Conservation (phyloP, 2,888 invertebrate genomes). For the Cerceris ruficornis region DNA sequence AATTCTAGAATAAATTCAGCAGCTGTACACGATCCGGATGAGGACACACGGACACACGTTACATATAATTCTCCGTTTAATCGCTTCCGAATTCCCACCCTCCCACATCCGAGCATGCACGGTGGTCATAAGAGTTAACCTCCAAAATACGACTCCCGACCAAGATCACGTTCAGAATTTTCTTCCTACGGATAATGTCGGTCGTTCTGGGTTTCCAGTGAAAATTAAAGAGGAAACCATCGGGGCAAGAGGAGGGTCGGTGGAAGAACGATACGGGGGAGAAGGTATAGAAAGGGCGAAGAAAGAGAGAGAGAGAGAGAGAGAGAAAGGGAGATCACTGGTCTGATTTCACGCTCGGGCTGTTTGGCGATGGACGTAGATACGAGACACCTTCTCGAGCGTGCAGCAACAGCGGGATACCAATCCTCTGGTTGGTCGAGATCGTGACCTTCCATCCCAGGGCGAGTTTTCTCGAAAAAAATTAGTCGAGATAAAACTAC, state of each 20-base stretch:
- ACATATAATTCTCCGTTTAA: background rate
- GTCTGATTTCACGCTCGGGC: constrained; percentile 79
- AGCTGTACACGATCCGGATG: no score
- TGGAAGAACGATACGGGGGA: constrained; percentile 15
- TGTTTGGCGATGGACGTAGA: constrained; percentile 79
- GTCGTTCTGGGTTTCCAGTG: constrained; percentile 62
- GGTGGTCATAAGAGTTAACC: constrained; percentile 40
- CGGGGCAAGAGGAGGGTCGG: constrained; percentile 1
- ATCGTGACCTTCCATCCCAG: constrained; percentile 68
- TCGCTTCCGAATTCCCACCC: background rate
- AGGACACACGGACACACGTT: background rate
- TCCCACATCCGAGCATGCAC: constrained; percentile 34
- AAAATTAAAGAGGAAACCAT: constrained; percentile 60
- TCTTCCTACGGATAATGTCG: constrained; percentile 59
- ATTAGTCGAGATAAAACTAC: constrained; percentile 43
- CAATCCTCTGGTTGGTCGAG: constrained; percentile 65
- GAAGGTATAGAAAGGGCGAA: constrained; percentile 40
- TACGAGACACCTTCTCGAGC: constrained; percentile 76
- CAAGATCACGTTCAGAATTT: constrained; percentile 55
- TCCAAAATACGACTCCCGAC: constrained; percentile 62
- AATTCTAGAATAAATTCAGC: no score
- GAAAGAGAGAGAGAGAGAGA: constrained; percentile 32
- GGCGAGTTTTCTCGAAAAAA: constrained; percentile 63
- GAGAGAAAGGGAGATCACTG: constrained; percentile 66
- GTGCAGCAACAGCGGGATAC: constrained; percentile 69